Evolutionary conservation across 2,888 invertebrate species (phyloP), one percentile per base, ranked within the genome.

Genomic region (Nipponacmea schrenckii): DNA sequence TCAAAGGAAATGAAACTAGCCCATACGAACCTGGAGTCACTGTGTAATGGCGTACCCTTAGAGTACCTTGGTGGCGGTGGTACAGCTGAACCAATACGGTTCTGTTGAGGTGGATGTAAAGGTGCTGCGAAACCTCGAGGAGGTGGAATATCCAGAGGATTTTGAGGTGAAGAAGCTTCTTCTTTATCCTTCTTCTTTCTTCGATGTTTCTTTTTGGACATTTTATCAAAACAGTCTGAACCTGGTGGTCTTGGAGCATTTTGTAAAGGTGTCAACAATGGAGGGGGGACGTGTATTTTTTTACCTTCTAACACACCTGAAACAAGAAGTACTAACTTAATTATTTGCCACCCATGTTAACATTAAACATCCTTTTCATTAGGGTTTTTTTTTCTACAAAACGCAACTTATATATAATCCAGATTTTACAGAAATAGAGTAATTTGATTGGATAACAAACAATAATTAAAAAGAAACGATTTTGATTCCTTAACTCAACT

Each of bases 201-300:
- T 73, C 80, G 81, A 75, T 80, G 80, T 71, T 79, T 80, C 50
- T 72, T 73, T 68, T 79, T 78, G 68, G 69, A 77, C 20, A 73
- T 72, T 20, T 74, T 74, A 64, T 81, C 80, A 17, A 76, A 71
- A 48, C 67, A 74, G 66, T 78, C 77, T 10, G 78, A 48, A 14
- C 70, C 69, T n/a, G 83, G 82, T 7, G 78, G 83, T 72, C 80
- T 79, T 24, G 84, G 85, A n/a, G 84, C 84, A 76, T 85, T 84
- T 70, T 79, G 80, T 27, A 85, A 76, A n/a, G 85, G 85, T 66
- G 82, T 83, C 64, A 85, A 78, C 80, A 84, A 81, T 12, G 84
- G 81, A 4, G 83, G 83, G 17, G 84, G 84, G 1, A 39, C 39
- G 15, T 82, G 83, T n/a, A 84, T 83, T 67, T 80, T 80, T 46